These are phyloP conservation scores for Leistus spinibarbis DNA, from an alignment of 2,888 invertebrate genomes.

Conservation along the genomic window DNA sequence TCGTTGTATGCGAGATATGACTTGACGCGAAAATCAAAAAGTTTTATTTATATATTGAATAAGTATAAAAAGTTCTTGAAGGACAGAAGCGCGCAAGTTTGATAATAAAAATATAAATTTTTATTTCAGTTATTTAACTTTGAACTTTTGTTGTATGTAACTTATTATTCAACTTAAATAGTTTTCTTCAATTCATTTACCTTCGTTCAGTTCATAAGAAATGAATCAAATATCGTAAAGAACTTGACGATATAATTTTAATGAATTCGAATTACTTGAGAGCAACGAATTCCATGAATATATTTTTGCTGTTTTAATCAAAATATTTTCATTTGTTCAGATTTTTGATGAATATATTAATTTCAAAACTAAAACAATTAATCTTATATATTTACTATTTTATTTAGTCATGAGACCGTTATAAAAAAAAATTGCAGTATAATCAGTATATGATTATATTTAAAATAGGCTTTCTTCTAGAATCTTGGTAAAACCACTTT, in stretches of 20 bases:
- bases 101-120: background rate
- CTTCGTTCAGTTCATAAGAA: too few relatives aligned
- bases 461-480: too few relatives aligned
- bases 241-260: background rate
- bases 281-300: background rate
- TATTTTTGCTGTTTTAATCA: background rate
- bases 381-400: too few relatives aligned
- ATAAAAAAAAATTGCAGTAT: too few relatives aligned
- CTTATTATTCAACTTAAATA: background rate
- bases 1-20: background rate
- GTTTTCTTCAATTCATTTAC: background rate
- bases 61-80: background rate
- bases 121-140: background rate
- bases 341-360: background rate
- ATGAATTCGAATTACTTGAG: background rate
- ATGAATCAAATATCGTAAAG: too few relatives aligned
- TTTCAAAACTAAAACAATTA: too few relatives aligned
- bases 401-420: too few relatives aligned
- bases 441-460: too few relatives aligned
- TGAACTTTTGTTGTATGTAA: background rate
- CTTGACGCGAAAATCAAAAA: background rate
- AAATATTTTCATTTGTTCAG: background rate
- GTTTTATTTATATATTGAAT: background rate
- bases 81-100: background rate
- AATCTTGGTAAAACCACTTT: too few relatives aligned